Base-by-base conservation (phyloP, 2,113 vertebrate species). In the Albula glossodonta region DNA sequence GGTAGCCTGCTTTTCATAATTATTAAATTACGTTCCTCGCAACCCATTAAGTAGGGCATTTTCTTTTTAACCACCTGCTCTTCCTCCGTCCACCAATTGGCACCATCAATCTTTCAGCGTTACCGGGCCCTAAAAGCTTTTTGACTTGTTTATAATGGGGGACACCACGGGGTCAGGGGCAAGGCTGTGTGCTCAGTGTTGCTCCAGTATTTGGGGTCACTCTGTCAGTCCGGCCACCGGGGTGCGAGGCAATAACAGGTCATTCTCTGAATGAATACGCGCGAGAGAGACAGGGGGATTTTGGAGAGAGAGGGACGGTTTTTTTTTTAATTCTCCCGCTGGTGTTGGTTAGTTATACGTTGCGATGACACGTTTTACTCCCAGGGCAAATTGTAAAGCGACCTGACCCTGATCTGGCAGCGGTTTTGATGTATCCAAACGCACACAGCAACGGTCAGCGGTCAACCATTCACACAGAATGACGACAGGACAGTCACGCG, bases 1-100 rank as follows among this genome's bases (percentile, higher is more conserved):
- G 90, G 94, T 94, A 95, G 31, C 31, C 31, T 41, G 31, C 95
- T 96, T 96, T 96, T 95, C 95, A 95, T 95, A 95, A 95, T 95
- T 94, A 96, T 96, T 96, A 87, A 95, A 96, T 96, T 96, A 96
- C 91, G 91, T 92, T 94, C 93, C 91, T 93, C 91, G 91, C 93
- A 93, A 93, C 92, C 94, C 94, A 94, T 95, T 95, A 95, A 95
- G 91, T 85, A 92, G 93, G 92, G 94, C 93, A 94, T 95, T 93
- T 94, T 94, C 94, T 94, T 95, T 92, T 94, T 95, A 95, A 95
- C 96, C 96, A 96, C 95, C 95, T 96, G 96, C 95, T 96, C 95
- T 89, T 90, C 91, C 87, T 87, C 84, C 85, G 79, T 84, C 80
- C 89, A 90, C 89, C 89, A 93, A 93, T 95, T 96, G 94, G 92